Evolutionary conservation across 1,140 invertebrate species (phyloP).

Genomic region (Leptinotarsa lineolata): DNA sequence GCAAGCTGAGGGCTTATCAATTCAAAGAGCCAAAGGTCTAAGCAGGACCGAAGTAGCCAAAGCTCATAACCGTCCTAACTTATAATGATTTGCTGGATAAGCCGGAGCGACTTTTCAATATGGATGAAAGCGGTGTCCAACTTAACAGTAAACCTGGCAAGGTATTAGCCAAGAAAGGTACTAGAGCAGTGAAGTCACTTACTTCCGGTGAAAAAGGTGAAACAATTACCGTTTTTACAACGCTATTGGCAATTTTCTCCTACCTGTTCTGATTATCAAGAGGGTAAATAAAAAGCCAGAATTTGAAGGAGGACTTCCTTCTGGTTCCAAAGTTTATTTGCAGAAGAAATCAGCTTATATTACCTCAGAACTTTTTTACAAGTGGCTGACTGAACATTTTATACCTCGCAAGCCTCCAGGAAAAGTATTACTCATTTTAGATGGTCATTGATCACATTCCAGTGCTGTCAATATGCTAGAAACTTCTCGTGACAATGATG

Average conservation of each 20-base stretch:
- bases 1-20: conserved; percentile 49
- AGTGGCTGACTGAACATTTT: conserved; percentile 48
- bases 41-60: conserved; percentile 47
- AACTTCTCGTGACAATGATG: conserved; percentile 43
- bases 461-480: conserved; percentile 40
- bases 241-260: conserved; percentile 36
- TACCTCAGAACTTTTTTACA: conserved; percentile 40
- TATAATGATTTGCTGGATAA: conserved; percentile 42
- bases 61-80: conserved; percentile 22
- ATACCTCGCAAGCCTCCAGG: conserved; percentile 50
- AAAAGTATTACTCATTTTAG: conserved; percentile 54
- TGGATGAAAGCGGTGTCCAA: conserved; percentile 57
- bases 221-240: conserved; percentile 39
- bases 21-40: conserved; percentile 49
- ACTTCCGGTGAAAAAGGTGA: conserved; percentile 45
- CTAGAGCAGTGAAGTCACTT: conserved; percentile 43
- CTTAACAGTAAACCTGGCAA: conserved; percentile 50
- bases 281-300: conserved; percentile 43
- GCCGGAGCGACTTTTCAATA: conserved; percentile 54
- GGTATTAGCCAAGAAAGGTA: conserved; percentile 53
- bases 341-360: conserved; percentile 44
- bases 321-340: conserved; percentile 45
- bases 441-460: conserved; percentile 55
- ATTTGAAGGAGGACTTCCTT: conserved; percentile 44
- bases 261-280: conserved; percentile 41